Base-by-base conservation (phyloP, 1,140 invertebrate species). In the Ceratosolen fusciceps region DNA sequence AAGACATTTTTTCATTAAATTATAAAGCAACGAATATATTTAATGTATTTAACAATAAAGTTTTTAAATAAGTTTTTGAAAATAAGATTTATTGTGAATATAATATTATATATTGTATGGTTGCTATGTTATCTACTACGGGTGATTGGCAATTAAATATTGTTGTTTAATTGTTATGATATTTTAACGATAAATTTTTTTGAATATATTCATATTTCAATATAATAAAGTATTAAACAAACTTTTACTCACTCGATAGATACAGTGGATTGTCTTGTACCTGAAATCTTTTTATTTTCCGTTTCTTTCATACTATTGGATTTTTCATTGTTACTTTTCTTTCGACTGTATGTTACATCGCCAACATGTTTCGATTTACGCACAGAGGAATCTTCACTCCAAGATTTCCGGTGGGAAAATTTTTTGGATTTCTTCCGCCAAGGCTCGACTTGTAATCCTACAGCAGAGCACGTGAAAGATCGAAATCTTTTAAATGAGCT, bases 391-490 rank as follows among this genome's bases (percentile, higher is more conserved):
- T 82, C 81, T 43, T 85, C 83, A 7, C 84, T 86, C 87, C 87
- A 88, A 5, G 87, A 88, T 75, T 88, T 88, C 29, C 85, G 80
- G 67, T 85, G 67, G 0, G 9, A 26, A 10, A 75, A 76, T 16
- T 56, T 70, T 58, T 79, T 83, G 4, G 82, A 68, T 3, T 74
- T 81, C 39, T 65, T 67, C 29, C 56, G 82, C 29, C 80, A 83
- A 3, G 58, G 62, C 37, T 78, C 80, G 14, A 60, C 39, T 34
- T 80, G 34, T 12, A 81, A 74, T 21, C 62, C 62, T 10, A 75
- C 67, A 21, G 79, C 37, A 2, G 79, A 77, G n/a, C 68, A 80
- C 0, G 79, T 80, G 34, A 80, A 77, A 7, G 79, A 80, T 0
- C 49, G 72, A 47, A 72, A n/a, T n/a, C 31, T 43, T 34, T 70